Percentiles rank a stretch among this genome's conserved stretches.
Evolutionary conservation across 1,140 invertebrate genomes (phyloP).

Genomic region (Panagrolaimus sp.): DNA sequence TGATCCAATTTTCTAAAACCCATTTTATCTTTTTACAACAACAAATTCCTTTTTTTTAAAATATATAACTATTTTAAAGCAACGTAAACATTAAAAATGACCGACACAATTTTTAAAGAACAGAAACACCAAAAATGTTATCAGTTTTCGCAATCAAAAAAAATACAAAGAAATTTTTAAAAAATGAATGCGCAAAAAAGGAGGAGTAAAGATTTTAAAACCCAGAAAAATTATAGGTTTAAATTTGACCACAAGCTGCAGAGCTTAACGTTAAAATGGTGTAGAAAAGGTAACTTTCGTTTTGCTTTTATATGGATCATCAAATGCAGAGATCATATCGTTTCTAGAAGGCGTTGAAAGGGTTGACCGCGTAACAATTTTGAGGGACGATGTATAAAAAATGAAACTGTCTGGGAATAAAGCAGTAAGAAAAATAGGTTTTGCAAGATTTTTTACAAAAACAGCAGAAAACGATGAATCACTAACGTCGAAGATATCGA

Average conservation of each 20-base stretch:
- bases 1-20: not conserved
- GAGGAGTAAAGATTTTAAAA: not conserved
- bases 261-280: no score
- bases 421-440: not conserved
- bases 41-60: no score
- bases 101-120: not conserved
- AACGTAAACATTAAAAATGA: not conserved
- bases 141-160: conserved; percentile 51
- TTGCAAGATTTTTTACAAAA: not conserved
- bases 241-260: conserved; percentile 2
- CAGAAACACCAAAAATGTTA: conserved; percentile 62
- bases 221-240: not conserved
- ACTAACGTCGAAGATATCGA: not conserved
- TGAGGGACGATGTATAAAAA: no score
- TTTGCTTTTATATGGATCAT: not conserved
- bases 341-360: no score
- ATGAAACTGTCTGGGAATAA: no score
- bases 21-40: not conserved
- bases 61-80: conserved; percentile 13
- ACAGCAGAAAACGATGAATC: not conserved
- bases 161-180: conserved; percentile 58
- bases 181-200: not conserved
- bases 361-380: no score
- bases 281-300: conserved; percentile 4
- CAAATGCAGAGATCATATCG: no score